Percentiles rank a stretch among this genome's conserved stretches.
Evolutionary conservation across 2,113 vertebrate genomes (phyloP).

Genomic region (Chloropsis hardwickii): DNA sequence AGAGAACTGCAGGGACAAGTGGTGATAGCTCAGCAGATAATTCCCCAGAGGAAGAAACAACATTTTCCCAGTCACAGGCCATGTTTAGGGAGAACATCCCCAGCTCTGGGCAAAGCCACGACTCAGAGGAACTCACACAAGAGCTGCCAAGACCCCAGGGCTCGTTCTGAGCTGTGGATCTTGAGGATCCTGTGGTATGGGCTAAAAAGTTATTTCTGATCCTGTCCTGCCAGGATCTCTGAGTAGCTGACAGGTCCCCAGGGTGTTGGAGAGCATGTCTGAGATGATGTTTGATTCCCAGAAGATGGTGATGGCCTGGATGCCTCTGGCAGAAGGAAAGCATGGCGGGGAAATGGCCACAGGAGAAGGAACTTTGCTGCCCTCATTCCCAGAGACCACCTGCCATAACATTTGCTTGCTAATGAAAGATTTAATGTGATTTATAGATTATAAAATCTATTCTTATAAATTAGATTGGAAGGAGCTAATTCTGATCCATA

Average conservation of each 20-base stretch:
- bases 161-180: background rate
- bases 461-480: background rate
- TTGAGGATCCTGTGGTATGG: background rate
- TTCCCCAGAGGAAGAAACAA: background rate
- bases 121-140: background rate
- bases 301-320: background rate
- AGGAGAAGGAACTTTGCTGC: background rate
- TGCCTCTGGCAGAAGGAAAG: background rate
- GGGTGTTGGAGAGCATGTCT: rapidly evolving
- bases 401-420: background rate
- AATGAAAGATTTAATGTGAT: background rate
- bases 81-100: background rate
- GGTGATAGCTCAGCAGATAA: background rate
- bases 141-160: background rate
- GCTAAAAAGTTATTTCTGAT: background rate
- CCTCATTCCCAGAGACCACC: background rate
- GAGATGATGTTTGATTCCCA: background rate
- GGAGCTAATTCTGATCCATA: background rate
- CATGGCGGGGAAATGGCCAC: background rate
- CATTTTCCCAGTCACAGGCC: background rate
- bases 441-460: background rate
- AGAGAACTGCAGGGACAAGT: background rate
- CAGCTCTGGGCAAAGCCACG: background rate
- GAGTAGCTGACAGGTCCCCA: background rate
- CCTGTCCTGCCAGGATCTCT: background rate